A percentile compares a stretch with the other conserved stretches of the same genome.
These are phyloP conservation scores for Glaucopsyche alexis DNA, from an alignment of 2,888 invertebrate genomes.

Conservation along the genomic window DNA sequence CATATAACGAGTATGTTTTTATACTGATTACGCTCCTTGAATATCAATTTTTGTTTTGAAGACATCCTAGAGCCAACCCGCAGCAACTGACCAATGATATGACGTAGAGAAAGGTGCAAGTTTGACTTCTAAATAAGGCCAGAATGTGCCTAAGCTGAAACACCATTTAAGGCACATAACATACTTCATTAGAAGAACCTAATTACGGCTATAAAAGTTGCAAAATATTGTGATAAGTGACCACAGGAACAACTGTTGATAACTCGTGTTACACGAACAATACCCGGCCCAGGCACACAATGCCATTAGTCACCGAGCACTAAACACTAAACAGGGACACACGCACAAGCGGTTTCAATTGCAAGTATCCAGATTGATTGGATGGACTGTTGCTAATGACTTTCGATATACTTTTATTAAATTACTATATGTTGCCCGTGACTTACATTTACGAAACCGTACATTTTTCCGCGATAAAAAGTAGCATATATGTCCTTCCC, in stretches of 20 bases:
- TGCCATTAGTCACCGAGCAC: not conserved
- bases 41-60: too few relatives aligned
- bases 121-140: not conserved
- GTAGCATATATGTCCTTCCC: too few relatives aligned
- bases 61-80: too few relatives aligned
- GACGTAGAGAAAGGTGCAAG: not conserved
- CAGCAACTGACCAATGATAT: too few relatives aligned
- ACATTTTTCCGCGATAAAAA: too few relatives aligned
- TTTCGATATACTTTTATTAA: too few relatives aligned
- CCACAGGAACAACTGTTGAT: slow-evolving; percentile 4
- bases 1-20: too few relatives aligned
- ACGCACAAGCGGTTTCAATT: not conserved
- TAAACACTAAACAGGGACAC: not conserved
- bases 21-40: too few relatives aligned
- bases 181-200: too few relatives aligned
- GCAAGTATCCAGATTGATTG: not conserved
- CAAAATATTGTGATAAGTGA: not conserved
- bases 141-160: not conserved
- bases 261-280: not conserved
- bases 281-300: not conserved
- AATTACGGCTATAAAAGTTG: not conserved
- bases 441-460: too few relatives aligned
- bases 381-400: too few relatives aligned
- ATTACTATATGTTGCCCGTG: too few relatives aligned
- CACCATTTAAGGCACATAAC: not conserved